Conservation (phyloP, 2,797 vertebrate species). For the Allobates femoralis region DNA sequence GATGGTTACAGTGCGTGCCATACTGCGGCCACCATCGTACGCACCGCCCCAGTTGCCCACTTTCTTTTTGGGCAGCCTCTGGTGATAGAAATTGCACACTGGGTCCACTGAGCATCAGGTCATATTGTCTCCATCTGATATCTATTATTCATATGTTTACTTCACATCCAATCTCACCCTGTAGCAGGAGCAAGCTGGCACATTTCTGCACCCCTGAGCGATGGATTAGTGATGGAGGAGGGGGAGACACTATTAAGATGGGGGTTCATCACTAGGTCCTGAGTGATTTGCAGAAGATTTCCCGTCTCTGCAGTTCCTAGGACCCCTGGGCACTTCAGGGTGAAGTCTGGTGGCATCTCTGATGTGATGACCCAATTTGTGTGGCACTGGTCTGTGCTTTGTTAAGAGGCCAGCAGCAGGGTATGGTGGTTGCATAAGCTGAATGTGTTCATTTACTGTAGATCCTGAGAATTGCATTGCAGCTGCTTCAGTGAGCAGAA, state of each 20-base stretch:
- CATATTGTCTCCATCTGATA: conserved; percentile 12
- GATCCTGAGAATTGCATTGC: conserved; percentile 36
- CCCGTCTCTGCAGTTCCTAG: background rate
- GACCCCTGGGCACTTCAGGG: background rate
- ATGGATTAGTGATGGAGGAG: background rate
- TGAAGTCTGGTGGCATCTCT: background rate
- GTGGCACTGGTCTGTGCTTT: background rate
- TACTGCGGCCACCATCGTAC: background rate
- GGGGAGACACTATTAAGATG: background rate
- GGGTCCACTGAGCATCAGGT: conserved; percentile 2
- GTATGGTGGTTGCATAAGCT: conserved; percentile 19
- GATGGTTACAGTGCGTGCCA: background rate
- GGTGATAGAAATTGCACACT: background rate
- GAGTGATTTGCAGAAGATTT: background rate
- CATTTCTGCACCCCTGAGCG: background rate
- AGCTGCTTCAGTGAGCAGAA: conserved; percentile 48
- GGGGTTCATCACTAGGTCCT: background rate
- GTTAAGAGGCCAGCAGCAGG: background rate
- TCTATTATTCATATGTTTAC: conserved; percentile 30
- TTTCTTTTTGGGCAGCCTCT: background rate
- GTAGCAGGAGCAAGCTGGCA: conserved; percentile 3
- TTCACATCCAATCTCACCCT: conserved; percentile 19
- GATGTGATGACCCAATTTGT: background rate
- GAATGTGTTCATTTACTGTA: conserved; percentile 44
- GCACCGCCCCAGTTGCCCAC: background rate